phyloP scores from a whole-genome alignment of 2,113 vertebrate species.

The Varanus komodoensis region DNA sequence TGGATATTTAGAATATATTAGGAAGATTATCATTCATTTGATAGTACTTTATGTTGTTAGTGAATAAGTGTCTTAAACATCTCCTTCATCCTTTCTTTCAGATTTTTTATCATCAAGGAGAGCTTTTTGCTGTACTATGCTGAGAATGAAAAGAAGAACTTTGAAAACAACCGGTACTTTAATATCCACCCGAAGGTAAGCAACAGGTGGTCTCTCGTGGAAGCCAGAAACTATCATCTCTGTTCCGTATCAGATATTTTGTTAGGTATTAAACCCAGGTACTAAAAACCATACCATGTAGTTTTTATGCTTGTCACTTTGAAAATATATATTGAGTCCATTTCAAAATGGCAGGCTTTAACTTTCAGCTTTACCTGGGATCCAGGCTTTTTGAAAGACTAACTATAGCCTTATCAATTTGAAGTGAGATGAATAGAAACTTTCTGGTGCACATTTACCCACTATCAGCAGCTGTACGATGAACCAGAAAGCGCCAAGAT shows the following conservation, averaged over 20 bases:
- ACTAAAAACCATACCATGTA: background rate
- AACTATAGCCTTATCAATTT: too few species aligned
- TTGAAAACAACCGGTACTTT: conserved; percentile 93
- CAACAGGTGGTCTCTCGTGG: accelerated
- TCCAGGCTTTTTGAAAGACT: too few species aligned
- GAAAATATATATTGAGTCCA: background rate
- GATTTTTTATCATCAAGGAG: conserved; percentile 98
- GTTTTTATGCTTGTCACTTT: background rate
- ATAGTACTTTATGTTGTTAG: background rate
- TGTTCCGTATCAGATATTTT: background rate
- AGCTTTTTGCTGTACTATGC: conserved; percentile 97
- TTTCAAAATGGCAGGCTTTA: too few species aligned
- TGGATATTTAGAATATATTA: too few species aligned
- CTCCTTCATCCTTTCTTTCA: conserved; percentile 61
- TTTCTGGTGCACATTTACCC: background rate
- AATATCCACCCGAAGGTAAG: conserved; percentile 98
- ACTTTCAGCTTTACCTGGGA: too few species aligned
- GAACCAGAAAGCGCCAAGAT: background rate
- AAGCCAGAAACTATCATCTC: background rate
- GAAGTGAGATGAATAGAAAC: background rate
- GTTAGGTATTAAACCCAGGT: background rate
- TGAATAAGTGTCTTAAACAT: background rate
- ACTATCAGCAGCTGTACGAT: background rate
- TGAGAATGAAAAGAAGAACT: conserved; percentile 92
- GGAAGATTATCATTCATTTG: background rate